Conservation (phyloP, 2,797 vertebrate species). For the Melanotaenia boesemani region DNA sequence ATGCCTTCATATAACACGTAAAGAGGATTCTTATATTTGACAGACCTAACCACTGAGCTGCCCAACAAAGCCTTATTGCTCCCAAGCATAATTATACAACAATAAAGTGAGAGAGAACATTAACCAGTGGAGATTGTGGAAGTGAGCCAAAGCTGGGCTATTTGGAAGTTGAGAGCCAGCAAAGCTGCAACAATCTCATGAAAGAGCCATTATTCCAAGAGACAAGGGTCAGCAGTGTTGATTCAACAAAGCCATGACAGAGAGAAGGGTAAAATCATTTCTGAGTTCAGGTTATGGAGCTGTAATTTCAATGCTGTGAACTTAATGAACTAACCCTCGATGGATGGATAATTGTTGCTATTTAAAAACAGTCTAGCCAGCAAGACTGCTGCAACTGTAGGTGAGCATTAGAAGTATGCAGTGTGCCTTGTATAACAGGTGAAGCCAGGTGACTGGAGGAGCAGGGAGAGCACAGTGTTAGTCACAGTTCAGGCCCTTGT, state of each 20-base stretch:
- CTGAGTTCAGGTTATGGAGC: not conserved
- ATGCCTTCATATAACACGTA: not conserved
- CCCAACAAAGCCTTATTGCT: conserved; percentile 19
- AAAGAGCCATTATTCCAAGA: conserved; percentile 65
- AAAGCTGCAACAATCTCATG: conserved; percentile 43
- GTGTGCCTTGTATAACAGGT: conserved; percentile 18
- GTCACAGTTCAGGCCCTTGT: conserved; percentile 29
- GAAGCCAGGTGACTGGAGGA: conserved; percentile 8
- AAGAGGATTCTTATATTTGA: conserved; percentile 16
- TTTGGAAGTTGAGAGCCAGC: conserved; percentile 42
- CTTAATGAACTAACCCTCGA: not conserved
- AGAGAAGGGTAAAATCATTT: conserved; percentile 27
- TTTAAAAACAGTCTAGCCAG: not conserved
- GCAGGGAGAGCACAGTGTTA: not conserved
- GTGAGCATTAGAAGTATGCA: conserved; percentile 3
- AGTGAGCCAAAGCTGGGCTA: conserved; percentile 29
- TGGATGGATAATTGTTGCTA: not conserved
- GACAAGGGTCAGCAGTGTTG: conserved; percentile 59
- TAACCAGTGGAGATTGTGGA: conserved; percentile 35
- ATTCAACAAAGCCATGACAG: conserved; percentile 38
- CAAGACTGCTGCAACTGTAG: conserved; percentile 1
- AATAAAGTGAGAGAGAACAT: conserved; percentile 13
- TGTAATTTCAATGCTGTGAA: not conserved
- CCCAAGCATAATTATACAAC: conserved; percentile 19
- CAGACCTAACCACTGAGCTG: conserved; percentile 1